A percentile compares a stretch with the other conserved stretches of the same genome.
Conservation (phyloP, 2,797 vertebrate species). For the Agapornis canus region DNA sequence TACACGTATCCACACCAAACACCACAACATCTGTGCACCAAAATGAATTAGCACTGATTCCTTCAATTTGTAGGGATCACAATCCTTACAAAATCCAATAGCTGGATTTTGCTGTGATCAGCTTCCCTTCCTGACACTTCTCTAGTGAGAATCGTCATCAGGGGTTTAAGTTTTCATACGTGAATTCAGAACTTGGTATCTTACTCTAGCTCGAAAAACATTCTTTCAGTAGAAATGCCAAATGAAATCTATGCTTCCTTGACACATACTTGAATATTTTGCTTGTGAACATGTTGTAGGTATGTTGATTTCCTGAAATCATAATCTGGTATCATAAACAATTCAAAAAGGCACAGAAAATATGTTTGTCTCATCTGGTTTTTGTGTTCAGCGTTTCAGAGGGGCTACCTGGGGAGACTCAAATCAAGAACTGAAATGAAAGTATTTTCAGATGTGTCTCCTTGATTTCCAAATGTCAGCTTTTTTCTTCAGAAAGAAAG, state of each 20-base stretch:
- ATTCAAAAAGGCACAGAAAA: neutral
- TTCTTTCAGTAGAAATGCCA: neutral
- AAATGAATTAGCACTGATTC: neutral
- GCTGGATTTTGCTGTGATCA: neutral
- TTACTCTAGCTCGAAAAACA: neutral
- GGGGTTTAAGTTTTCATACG: neutral
- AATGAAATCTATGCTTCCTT: neutral
- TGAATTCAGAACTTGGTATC: neutral
- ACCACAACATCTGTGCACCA: neutral
- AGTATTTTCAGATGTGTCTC: neutral
- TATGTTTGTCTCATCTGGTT: neutral
- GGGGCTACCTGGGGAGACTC: neutral
- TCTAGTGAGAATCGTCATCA: neutral
- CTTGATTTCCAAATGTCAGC: neutral
- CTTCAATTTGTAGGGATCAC: neutral
- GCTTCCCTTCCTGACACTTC: neutral
- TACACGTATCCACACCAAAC: neutral
- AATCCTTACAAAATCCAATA: too few species aligned
- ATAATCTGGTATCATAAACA: neutral
- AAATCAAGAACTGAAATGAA: neutral
- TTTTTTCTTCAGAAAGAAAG: neutral
- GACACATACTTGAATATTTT: neutral
- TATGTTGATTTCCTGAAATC: neutral
- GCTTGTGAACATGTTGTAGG: neutral
- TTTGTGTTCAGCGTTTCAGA: neutral